A percentile compares a stretch with the other conserved stretches of the same genome.
Evolutionary conservation across 2,797 vertebrate species (phyloP).

Genomic region (Rhinatrema bivittatum): DNA sequence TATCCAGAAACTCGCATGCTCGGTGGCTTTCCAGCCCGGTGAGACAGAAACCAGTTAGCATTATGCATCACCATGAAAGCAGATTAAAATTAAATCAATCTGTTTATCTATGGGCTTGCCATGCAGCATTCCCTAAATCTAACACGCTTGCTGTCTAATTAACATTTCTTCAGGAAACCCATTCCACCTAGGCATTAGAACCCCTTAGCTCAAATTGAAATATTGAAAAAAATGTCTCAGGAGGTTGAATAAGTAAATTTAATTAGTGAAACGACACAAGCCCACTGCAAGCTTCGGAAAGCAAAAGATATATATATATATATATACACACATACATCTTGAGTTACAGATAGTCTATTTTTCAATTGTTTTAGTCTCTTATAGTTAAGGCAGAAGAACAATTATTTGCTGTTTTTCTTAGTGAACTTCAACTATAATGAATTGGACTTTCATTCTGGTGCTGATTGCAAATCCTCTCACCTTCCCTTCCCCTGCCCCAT

Average conservation of each 20-base stretch:
- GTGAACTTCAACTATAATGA: too few species aligned
- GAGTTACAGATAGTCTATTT: conserved; percentile 3
- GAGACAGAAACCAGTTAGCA: conserved; percentile 50
- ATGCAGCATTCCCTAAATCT: conserved; percentile 32
- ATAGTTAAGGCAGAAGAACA: not conserved
- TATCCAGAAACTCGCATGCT: conserved; percentile 46
- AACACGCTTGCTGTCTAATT: conserved; percentile 42
- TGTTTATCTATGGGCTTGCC: conserved; percentile 52
- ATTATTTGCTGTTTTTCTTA: too few species aligned
- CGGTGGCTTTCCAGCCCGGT: conserved; percentile 39
- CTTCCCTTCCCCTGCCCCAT: too few species aligned
- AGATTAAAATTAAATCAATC: conserved; percentile 65
- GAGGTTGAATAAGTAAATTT: conserved; percentile 38
- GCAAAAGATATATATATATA: too few species aligned
- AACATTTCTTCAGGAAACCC: conserved; percentile 45
- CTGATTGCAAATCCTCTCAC: too few species aligned
- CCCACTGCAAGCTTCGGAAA: conserved; percentile 8
- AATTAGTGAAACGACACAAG: conserved; percentile 39
- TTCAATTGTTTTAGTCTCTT: fast-evolving
- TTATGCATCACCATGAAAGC: conserved; percentile 51
- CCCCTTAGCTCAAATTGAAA: conserved; percentile 26
- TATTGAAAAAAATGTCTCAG: conserved; percentile 28
- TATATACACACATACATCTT: not conserved
- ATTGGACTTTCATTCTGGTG: too few species aligned
- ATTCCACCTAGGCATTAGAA: conserved; percentile 13